Conservation (phyloP, 1,140 invertebrate genomes). For the Ooceraea biroi region DNA sequence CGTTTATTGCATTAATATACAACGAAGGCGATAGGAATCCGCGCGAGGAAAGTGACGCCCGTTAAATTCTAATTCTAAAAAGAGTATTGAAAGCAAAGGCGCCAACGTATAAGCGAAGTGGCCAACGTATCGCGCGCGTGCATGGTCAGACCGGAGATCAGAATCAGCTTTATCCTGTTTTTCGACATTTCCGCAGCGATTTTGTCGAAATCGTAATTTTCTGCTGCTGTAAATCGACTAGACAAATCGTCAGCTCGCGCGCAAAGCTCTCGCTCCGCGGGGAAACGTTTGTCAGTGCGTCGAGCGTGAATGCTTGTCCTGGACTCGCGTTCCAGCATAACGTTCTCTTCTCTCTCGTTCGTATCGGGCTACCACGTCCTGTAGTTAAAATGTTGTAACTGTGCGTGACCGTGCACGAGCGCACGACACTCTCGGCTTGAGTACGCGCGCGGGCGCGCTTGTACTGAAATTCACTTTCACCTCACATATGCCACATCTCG, state of each 20-base stretch:
- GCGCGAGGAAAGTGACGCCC: not conserved
- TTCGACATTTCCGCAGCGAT: not conserved
- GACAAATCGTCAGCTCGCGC: not conserved
- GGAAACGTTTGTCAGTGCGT: not conserved
- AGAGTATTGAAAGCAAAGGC: not conserved
- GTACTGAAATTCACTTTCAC: constrained; percentile 81
- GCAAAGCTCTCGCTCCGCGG: not conserved
- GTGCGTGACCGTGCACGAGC: constrained; percentile 37
- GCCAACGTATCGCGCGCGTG: too few relatives aligned
- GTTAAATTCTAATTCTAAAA: not conserved
- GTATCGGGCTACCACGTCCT: constrained; percentile 12
- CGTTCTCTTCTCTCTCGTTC: not conserved
- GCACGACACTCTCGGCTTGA: constrained; percentile 45
- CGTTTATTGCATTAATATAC: not conserved
- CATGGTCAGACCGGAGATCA: too few relatives aligned
- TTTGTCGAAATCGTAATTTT: not conserved
- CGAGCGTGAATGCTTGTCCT: not conserved
- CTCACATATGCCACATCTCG: constrained; percentile 64
- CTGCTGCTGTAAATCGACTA: not conserved
- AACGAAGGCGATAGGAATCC: not conserved
- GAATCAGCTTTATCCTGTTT: too few relatives aligned
- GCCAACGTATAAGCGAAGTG: not conserved
- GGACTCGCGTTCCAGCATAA: constrained; percentile 5
- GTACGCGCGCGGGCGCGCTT: constrained; percentile 64
- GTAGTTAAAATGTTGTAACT: constrained; percentile 61